Percentiles rank a stretch among this genome's conserved stretches.
Evolutionary conservation across 1,140 invertebrate species (phyloP).

Genomic region (honey bee (Apis mellifera)): Amel_HAv3.1 CM009931.2:12621501-12622000

Average conservation of each 20-base stretch:
- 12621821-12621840: background rate
- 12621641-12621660: conserved; percentile 55
- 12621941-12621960: background rate
- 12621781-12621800: conserved; percentile 71
- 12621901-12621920: conserved; percentile 17
- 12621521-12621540: conserved; percentile 24
- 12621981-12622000: background rate
- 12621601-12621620: conserved; percentile 28
- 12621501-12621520: background rate
- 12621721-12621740: conserved; percentile 62
- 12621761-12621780: conserved; percentile 48
- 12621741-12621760: conserved; percentile 54
- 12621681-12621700: conserved; percentile 52
- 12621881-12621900: conserved; percentile 49
- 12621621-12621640: conserved; percentile 60
- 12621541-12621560: background rate
- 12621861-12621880: conserved; percentile 51
- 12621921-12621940: background rate
- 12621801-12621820: conserved; percentile 52
- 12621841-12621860: conserved; percentile 21
- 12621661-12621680: conserved; percentile 72
- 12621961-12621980: background rate
- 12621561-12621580: conserved; percentile 43
- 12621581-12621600: conserved; percentile 18
- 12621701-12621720: conserved; percentile 67